Evolutionary conservation across 2,888 invertebrate genomes (phyloP).

Genomic region (Hypsopygia costalis): DNA sequence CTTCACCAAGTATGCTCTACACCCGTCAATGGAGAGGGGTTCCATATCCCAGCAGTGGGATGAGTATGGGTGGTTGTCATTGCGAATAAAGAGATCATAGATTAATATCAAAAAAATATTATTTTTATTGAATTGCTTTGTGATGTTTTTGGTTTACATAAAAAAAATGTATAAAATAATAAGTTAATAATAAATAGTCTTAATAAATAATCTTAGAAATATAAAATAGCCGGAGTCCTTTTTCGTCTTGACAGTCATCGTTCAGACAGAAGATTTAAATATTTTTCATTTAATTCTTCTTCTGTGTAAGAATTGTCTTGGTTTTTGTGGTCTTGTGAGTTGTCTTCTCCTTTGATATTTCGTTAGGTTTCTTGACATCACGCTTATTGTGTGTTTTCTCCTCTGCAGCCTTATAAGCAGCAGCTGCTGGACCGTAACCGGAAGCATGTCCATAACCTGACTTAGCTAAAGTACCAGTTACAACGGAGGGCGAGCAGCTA

Average conservation of each 20-base stretch:
- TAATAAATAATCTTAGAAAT: slow-evolving; percentile 3
- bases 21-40: no score
- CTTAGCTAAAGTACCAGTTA: slow-evolving; percentile 56
- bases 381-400: slow-evolving; percentile 55
- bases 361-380: slow-evolving; percentile 38
- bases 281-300: slow-evolving; percentile 9
- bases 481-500: slow-evolving; percentile 66
- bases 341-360: slow-evolving; percentile 17
- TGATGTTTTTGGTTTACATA: slow-evolving; percentile 4
- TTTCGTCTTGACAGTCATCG: not conserved
- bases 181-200: not conserved
- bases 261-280: no score
- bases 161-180: not conserved
- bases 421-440: slow-evolving; percentile 30
- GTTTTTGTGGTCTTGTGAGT: slow-evolving; percentile 14
- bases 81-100: no score
- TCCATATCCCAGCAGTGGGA: no score
- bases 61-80: no score
- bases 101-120: no score
- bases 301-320: slow-evolving; percentile 10
- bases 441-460: slow-evolving; percentile 27
- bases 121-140: slow-evolving; percentile 9
- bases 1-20: no score
- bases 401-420: slow-evolving; percentile 52
- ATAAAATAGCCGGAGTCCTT: not conserved